These are phyloP conservation scores for Ovis canadensis DNA, from an alignment of 2,113 vertebrate species.

Conservation along the genomic window DNA sequence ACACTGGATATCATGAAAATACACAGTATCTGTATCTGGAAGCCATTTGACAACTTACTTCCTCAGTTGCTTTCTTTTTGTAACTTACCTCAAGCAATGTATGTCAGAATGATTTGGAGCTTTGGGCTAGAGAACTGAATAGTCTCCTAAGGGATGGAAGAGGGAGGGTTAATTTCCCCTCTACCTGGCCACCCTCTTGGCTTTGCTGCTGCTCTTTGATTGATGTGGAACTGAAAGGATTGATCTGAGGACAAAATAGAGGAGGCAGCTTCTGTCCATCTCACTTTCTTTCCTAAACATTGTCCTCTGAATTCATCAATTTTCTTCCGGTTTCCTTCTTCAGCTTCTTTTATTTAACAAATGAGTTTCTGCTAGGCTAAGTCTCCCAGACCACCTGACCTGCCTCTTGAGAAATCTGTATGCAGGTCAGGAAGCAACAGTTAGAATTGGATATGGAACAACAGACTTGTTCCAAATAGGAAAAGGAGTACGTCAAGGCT, in stretches of 20 bases:
- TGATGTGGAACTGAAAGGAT: background rate
- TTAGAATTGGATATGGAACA: too few species aligned
- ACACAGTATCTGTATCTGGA: background rate
- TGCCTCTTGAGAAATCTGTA: too few species aligned
- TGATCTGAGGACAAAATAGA: background rate
- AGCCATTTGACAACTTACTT: background rate
- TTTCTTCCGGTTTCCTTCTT: background rate
- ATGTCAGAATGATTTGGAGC: background rate
- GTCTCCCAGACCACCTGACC: too few species aligned
- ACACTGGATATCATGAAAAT: constrained; percentile 25
- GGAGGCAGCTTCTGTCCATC: background rate
- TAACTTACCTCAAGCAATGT: background rate
- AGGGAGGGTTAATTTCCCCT: background rate
- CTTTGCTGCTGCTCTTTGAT: background rate
- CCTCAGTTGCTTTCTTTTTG: background rate
- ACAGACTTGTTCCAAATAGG: too few species aligned
- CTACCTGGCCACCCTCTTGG: background rate
- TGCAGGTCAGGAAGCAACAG: too few species aligned
- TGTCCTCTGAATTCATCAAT: background rate
- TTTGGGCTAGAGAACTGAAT: background rate
- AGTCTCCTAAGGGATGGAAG: background rate
- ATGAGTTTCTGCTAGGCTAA: background rate
- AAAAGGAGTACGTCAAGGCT: too few species aligned
- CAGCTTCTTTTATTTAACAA: background rate
- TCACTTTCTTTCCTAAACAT: background rate